Base-by-base conservation (phyloP, 2,888 invertebrate species). In the Hoplodrina blanda region DNA sequence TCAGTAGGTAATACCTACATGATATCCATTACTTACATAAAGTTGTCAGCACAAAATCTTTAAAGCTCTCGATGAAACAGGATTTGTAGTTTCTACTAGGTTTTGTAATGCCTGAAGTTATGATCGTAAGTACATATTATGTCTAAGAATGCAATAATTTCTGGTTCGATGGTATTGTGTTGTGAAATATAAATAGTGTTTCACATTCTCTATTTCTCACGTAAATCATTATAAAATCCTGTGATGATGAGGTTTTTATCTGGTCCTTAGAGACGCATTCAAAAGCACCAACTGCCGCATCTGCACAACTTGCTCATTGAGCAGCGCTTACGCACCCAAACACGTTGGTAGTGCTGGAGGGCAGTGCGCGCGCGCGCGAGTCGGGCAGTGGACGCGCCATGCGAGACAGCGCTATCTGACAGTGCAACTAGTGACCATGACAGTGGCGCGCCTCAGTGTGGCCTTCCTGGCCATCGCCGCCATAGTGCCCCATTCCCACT, bases 291-390 rank as follows among this genome's bases (percentile, higher is more conserved):
- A 41, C 17, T 64, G 71, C 53, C 78, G 49, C 54, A 20, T 78
- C 81, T 78, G 25, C 33, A 5, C 1, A 15, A 19, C 15, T 54
- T 80, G 71, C 19, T 87, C 86, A 75, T 62, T 85, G 82, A 52
- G 15, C 37, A 19, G 53, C 70, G 82, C 85, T 69, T 83, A 80
- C 88, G 87, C 89, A 83, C 76, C 83, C 78, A 77, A 75, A 77
- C 81, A 88, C 89, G 93, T 93, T 93, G 91, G 94, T 92, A 60
- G 92, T 90, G 88, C 89, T 89, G 89, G 85, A 88, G 86, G 84
- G 80, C 90, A 91, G 92, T 92, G 84, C 86, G 80, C 74, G 75
- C 83, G 79, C 83, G 87, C 89, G 92, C 91, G 87, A 88, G 80
- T 77, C 81, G 82, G 87, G 88, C 88, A 85, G 79, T 90, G 91